Conservation (phyloP, 2,113 vertebrate genomes). For the Pipa parva region DNA sequence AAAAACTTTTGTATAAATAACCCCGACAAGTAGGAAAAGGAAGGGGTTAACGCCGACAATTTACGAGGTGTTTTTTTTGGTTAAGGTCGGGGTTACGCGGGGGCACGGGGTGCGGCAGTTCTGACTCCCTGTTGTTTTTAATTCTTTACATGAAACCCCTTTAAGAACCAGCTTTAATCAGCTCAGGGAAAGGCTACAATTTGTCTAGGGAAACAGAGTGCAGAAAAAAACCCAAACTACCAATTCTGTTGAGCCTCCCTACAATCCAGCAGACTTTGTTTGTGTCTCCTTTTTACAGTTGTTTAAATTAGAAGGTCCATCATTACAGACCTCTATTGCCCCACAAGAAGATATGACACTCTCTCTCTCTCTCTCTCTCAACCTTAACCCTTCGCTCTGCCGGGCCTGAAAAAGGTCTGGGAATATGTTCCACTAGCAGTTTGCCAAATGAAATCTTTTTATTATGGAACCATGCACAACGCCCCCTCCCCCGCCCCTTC, state of each 20-base stretch:
- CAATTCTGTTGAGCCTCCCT: slow-evolving; percentile 38
- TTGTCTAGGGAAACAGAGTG: slow-evolving; percentile 28
- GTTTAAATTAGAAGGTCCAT: slow-evolving; percentile 29
- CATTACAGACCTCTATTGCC: slow-evolving; percentile 26
- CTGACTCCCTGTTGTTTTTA: slow-evolving; percentile 15
- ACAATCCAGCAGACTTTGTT: slow-evolving; percentile 22
- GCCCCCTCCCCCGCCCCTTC: too few relatives aligned
- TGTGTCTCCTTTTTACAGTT: slow-evolving; percentile 29
- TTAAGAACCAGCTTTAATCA: slow-evolving; percentile 37
- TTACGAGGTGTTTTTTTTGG: too few relatives aligned
- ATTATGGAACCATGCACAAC: too few relatives aligned
- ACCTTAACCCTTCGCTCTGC: slow-evolving; percentile 32
- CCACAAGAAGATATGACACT: slow-evolving; percentile 13
- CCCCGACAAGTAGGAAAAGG: too few relatives aligned
- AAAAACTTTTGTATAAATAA: too few relatives aligned
- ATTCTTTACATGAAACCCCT: slow-evolving; percentile 23
- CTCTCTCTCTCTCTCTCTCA: background rate
- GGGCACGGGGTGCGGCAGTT: slow-evolving; percentile 23
- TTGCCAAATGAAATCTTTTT: too few relatives aligned
- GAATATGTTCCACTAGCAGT: too few relatives aligned
- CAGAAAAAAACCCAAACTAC: slow-evolving; percentile 36
- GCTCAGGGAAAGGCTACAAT: slow-evolving; percentile 30
- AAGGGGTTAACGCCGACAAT: too few relatives aligned
- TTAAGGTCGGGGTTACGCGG: slow-evolving; percentile 18
- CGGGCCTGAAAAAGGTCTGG: too few relatives aligned